Conservation (phyloP, 2,113 vertebrate genomes). For the Crotophaga sulcirostris region DNA sequence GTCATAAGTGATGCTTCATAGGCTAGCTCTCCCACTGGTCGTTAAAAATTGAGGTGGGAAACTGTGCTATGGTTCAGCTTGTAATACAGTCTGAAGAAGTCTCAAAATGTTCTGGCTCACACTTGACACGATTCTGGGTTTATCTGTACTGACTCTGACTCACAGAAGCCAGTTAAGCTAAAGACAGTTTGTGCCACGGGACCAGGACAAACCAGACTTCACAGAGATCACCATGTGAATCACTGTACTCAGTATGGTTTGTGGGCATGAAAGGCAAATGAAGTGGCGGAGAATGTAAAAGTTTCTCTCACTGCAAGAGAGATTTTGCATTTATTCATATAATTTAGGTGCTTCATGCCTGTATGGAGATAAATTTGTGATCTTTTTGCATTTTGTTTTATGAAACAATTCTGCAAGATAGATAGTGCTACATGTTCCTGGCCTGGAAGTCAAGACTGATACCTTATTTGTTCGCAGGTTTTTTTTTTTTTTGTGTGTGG, state of each 20-base stretch:
- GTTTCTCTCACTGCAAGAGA: background rate
- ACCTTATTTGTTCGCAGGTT: background rate
- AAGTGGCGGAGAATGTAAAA: background rate
- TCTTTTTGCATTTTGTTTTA: background rate
- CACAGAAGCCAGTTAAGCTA: background rate
- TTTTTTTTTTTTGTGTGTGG: background rate
- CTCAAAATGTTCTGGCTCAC: background rate
- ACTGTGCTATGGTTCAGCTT: background rate
- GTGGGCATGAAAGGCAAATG: background rate
- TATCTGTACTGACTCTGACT: background rate
- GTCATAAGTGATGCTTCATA: background rate
- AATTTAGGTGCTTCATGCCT: background rate
- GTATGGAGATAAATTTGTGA: background rate
- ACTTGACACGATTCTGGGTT: background rate
- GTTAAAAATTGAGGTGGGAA: background rate
- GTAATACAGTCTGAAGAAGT: background rate
- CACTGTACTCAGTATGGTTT: background rate
- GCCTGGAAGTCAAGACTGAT: background rate
- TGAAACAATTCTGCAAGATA: background rate
- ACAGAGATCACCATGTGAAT: background rate
- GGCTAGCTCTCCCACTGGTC: background rate
- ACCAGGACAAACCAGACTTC: background rate
- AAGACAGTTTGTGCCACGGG: background rate
- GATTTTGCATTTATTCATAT: background rate
- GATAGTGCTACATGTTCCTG: background rate